A percentile compares a stretch with the other conserved stretches of the same genome.
Conservation (phyloP, 2,888 invertebrate species). For the Lissocephala sabroskyi region DNA sequence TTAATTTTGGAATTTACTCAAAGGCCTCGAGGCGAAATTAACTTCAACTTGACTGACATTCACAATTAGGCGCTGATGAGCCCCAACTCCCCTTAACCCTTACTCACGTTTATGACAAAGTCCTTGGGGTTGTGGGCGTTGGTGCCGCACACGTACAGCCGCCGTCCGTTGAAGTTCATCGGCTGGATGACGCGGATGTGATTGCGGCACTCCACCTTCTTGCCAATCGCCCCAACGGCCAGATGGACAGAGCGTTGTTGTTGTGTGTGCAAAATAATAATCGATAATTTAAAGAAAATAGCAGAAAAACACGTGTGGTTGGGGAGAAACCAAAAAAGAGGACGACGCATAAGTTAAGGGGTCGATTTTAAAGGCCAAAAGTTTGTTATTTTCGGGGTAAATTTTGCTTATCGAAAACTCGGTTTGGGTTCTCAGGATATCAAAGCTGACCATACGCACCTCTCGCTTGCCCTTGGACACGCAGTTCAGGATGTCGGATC, state of each 20-base stretch:
- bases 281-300: slow-evolving; percentile 33
- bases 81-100: slow-evolving; percentile 4
- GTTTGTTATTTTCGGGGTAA: not conserved
- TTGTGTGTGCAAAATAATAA: slow-evolving; percentile 21
- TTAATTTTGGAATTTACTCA: slow-evolving; percentile 42
- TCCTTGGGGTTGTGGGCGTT: slow-evolving; percentile 96
- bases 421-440: not conserved
- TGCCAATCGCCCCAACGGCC: no score
- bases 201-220: slow-evolving; percentile 97
- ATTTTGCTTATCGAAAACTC: not conserved
- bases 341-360: slow-evolving; percentile 1
- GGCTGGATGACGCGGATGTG: slow-evolving; percentile 95
- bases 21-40: slow-evolving; percentile 31
- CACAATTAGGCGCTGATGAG: slow-evolving; percentile 42
- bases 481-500: slow-evolving; percentile 86
- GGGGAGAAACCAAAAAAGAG: not conserved
- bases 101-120: slow-evolving; percentile 94
- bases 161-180: slow-evolving; percentile 86
- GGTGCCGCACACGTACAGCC: slow-evolving; percentile 93
- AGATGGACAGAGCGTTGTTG: not conserved
- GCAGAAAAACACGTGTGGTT: slow-evolving; percentile 19
- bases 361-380: slow-evolving; percentile 4
- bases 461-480: slow-evolving; percentile 96
- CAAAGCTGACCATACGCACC: slow-evolving; percentile 76
- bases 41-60: slow-evolving; percentile 43